A percentile compares a stretch with the other conserved stretches of the same genome.
These are phyloP conservation scores for Marmota monax DNA, from an alignment of 2,113 vertebrate genomes.

Conservation along the genomic window DNA sequence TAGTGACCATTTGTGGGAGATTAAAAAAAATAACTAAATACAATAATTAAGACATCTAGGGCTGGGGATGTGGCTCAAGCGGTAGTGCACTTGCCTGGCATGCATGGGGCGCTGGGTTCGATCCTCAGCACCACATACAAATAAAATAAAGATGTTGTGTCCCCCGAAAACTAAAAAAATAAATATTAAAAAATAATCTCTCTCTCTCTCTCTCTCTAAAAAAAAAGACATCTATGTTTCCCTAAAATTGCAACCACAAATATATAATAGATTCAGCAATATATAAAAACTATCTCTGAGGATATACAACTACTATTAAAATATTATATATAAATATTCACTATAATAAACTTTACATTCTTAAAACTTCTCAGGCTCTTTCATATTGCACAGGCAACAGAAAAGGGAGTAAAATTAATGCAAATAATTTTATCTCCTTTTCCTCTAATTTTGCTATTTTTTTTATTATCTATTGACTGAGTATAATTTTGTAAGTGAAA, in stretches of 20 bases:
- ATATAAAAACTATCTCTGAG: background rate
- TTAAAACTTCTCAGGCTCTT: slow-evolving; percentile 17
- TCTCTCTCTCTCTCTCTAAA: too few species aligned
- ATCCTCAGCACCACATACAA: too few species aligned
- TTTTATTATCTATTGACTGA: background rate
- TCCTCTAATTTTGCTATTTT: background rate
- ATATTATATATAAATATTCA: slow-evolving; percentile 32
- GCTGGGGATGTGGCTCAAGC: too few species aligned
- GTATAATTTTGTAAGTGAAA: background rate
- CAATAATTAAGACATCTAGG: background rate
- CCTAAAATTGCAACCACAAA: slow-evolving; percentile 26
- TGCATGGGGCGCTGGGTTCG: too few species aligned
- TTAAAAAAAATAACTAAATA: background rate
- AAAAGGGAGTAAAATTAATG: background rate
- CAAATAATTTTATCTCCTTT: background rate
- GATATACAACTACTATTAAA: slow-evolving; percentile 32
- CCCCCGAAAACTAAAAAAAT: too few species aligned
- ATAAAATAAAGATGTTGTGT: too few species aligned
- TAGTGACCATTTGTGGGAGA: background rate
- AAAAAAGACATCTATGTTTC: background rate
- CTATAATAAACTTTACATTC: background rate
- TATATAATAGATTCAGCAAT: background rate
- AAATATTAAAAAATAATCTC: too few species aligned
- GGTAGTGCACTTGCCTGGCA: too few species aligned
- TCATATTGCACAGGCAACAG: background rate